Evolutionary conservation across 2,113 vertebrate species (phyloP), one percentile per base, ranked within the genome.

Genomic region (Eudyptes chrysolophus): DNA sequence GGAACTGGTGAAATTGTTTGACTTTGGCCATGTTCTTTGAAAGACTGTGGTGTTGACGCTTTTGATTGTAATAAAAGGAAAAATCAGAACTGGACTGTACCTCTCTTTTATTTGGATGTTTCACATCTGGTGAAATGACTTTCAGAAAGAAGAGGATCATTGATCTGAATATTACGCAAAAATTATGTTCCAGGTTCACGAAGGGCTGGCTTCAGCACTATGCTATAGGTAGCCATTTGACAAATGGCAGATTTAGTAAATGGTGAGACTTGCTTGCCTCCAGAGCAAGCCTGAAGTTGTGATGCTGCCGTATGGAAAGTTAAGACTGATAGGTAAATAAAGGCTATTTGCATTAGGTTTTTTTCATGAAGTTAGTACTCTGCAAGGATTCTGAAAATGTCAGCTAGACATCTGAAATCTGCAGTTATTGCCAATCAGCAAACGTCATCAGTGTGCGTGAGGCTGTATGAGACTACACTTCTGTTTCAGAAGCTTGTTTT

Each of bases 31-130:
- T 0, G 7, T 57, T 72, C 60, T 38, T 29, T 16, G 60, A 22
- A 49, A 20, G 68, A 57, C 44, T 0, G 0, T 3, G 16, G 5
- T 29, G 12, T 58, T 77, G 40, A 26, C 2, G 0, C 24, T 70
- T 84, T 14, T 49, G 40, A 16, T 71, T 32, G 16, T n/a, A 21
- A 34, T 18, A 42, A 42, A 57, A 92, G 10, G 26, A 69, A 25
- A 69, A 48, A 42, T 29, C 27, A 27, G 42, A 62, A 7, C 30
- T 54, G 64, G 57, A 1, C 36, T 78, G 49, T 29, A 3, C 10
- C 14, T 64, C 21, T 69, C 20, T 77, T 21, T 79, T 65, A 1
- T 21, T 57, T 36, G 62, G n/a, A 9, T 14, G 1, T 46, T 68
- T 52, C 24, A 27, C 86, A n/a, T 71, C 51, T 46, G 80, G 3